Evolutionary conservation across 2,888 invertebrate genomes (phyloP).

Genomic region (Luperina testacea): DNA sequence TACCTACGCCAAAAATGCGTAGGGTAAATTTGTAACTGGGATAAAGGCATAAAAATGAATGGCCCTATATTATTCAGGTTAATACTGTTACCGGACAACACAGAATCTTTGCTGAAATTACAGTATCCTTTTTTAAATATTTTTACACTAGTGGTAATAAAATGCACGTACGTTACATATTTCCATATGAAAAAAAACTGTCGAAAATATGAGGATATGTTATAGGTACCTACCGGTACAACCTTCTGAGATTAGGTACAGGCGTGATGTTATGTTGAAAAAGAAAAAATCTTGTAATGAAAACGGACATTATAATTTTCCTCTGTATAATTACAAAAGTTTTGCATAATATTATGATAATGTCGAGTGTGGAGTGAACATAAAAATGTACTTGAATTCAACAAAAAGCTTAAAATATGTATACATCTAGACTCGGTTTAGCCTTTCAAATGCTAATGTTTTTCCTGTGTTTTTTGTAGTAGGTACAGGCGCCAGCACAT

Average conservation of each 20-base stretch:
- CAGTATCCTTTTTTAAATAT: slow-evolving; percentile 13
- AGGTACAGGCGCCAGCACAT: too few species aligned
- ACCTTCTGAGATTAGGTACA: neutral
- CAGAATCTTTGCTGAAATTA: slow-evolving; percentile 5
- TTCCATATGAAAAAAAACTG: neutral
- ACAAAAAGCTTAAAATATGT: slow-evolving; percentile 29
- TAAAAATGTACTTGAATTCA: slow-evolving; percentile 25
- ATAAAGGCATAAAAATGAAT: slow-evolving; percentile 44
- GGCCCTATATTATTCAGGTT: slow-evolving; percentile 19
- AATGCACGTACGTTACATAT: neutral
- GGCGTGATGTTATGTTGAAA: neutral
- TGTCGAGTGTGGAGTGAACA: slow-evolving; percentile 14
- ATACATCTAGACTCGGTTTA: slow-evolving; percentile 43
- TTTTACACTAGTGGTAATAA: neutral
- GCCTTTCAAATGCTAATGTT: slow-evolving; percentile 45
- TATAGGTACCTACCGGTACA: neutral
- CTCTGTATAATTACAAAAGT: slow-evolving; percentile 21
- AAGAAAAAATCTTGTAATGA: neutral
- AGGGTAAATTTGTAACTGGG: slow-evolving; percentile 24
- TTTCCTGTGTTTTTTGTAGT: slow-evolving; percentile 4
- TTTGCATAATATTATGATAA: slow-evolving; percentile 31
- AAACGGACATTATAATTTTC: slow-evolving; percentile 12
- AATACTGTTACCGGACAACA: slow-evolving; percentile 3
- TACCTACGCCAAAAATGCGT: slow-evolving; percentile 35
- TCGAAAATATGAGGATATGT: neutral